These are phyloP conservation scores for Melieria omissa DNA, from an alignment of 2,888 invertebrate genomes.

Conservation along the genomic window DNA sequence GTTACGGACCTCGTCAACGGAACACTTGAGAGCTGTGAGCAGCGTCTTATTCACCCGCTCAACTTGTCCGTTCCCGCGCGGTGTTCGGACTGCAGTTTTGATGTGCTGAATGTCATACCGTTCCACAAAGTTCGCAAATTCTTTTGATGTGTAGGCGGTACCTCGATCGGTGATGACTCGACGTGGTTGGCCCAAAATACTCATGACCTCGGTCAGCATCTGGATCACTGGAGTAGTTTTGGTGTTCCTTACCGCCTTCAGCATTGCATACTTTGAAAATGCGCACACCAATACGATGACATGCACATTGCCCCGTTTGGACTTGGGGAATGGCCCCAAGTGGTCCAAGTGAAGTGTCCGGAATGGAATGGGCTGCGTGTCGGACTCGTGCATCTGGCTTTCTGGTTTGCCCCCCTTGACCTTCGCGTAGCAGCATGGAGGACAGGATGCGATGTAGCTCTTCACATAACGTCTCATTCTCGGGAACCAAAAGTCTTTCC, in stretches of 20 bases:
- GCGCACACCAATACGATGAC: constrained; percentile 38
- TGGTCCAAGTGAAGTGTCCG: constrained; percentile 40
- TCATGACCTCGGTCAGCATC: constrained; percentile 29
- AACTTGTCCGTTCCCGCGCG: no score
- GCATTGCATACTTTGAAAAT: constrained; percentile 42
- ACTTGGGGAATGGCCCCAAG: constrained; percentile 41
- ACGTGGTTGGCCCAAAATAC: constrained; percentile 31
- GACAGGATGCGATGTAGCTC: constrained; percentile 60
- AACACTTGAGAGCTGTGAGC: no score
- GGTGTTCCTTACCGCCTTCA: constrained; percentile 40
- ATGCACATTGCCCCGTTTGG: constrained; percentile 39
- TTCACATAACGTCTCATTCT: constrained; percentile 57
- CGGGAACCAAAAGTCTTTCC: constrained; percentile 61
- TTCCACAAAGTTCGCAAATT: no score
- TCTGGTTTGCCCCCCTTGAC: neutral
- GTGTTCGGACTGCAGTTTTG: no score
- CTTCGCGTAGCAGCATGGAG: constrained; percentile 61
- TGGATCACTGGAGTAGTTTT: constrained; percentile 37
- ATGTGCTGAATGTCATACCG: no score
- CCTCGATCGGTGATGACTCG: neutral
- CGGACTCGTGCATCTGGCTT: neutral
- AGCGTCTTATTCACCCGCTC: no score
- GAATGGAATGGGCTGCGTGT: neutral
- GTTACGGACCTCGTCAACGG: no score
- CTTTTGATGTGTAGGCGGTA: no score